phyloP scores from a whole-genome alignment of 2,797 vertebrate species.

The Urocyon cinereoargenteus region DNA sequence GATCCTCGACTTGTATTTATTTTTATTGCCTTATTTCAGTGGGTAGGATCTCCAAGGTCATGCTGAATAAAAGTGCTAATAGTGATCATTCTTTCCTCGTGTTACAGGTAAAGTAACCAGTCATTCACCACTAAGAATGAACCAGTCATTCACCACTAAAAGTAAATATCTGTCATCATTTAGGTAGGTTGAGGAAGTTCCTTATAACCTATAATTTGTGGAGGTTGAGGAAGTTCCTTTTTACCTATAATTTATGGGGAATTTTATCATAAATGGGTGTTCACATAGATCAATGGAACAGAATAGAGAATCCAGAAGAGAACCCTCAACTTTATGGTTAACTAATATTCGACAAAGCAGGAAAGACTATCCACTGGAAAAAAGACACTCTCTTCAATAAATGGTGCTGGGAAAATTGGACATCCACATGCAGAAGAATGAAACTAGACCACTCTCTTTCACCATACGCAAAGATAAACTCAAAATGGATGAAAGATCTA shows the following conservation, averaged over 20 bases:
- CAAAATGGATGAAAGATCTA: too few relatives aligned
- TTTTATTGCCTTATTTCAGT: neutral
- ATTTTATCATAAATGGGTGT: neutral
- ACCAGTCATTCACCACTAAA: neutral
- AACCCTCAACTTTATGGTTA: too few relatives aligned
- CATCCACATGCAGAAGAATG: too few relatives aligned
- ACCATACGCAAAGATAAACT: too few relatives aligned
- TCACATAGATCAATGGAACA: neutral
- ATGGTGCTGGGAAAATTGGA: too few relatives aligned
- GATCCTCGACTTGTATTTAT: neutral
- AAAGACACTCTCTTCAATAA: too few relatives aligned
- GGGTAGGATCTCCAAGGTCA: neutral
- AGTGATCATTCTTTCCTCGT: neutral
- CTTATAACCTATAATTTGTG: neutral
- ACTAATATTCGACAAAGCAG: too few relatives aligned
- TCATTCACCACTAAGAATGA: neutral
- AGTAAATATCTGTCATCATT: neutral
- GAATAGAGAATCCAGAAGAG: too few relatives aligned
- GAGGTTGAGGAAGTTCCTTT: neutral
- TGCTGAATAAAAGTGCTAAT: neutral
- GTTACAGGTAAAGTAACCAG: neutral
- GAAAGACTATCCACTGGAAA: too few relatives aligned
- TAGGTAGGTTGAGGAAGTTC: neutral
- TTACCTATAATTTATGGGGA: neutral
- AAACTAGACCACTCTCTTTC: too few relatives aligned